Evolutionary conservation across 2,888 invertebrate genomes (phyloP).

Genomic region (Amblyjoppa proteus): DNA sequence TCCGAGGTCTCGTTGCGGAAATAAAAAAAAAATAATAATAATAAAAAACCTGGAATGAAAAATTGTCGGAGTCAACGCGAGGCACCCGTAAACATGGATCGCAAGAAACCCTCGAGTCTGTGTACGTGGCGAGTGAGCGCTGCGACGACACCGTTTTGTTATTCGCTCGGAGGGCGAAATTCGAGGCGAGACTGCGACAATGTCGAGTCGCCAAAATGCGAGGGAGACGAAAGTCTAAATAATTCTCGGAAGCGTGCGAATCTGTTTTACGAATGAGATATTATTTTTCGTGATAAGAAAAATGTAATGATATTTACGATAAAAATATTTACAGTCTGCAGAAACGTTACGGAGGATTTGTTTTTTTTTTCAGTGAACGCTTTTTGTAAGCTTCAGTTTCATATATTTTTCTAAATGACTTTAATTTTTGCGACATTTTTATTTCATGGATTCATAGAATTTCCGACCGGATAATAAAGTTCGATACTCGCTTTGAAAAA

Average conservation of each 20-base stretch:
- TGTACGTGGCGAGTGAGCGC: slow-evolving; percentile 3
- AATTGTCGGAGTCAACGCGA: slow-evolving; percentile 26
- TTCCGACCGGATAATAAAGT: too few species aligned
- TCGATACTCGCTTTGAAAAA: too few species aligned
- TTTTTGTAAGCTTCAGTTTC: too few species aligned
- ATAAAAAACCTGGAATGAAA: slow-evolving; percentile 39
- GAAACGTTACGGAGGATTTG: too few species aligned
- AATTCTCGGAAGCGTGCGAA: slow-evolving; percentile 8
- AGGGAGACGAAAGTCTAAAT: neutral
- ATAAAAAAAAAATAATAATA: slow-evolving; percentile 29
- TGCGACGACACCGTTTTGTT: neutral
- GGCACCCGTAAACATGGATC: slow-evolving; percentile 24
- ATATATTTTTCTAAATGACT: too few species aligned
- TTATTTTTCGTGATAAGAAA: too few species aligned
- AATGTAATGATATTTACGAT: too few species aligned
- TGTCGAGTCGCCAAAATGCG: neutral
- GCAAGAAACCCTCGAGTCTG: neutral
- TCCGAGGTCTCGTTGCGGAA: slow-evolving; percentile 48
- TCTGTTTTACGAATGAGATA: neutral
- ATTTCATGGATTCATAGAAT: too few species aligned
- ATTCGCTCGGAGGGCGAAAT: slow-evolving; percentile 24
- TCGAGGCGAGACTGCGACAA: slow-evolving; percentile 17
- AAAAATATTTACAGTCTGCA: too few species aligned
- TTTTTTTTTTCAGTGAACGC: too few species aligned
- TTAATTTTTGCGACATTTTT: too few species aligned